These are phyloP conservation scores for Orthosia gracilis DNA, from an alignment of 2,888 invertebrate genomes.

Conservation along the genomic window DNA sequence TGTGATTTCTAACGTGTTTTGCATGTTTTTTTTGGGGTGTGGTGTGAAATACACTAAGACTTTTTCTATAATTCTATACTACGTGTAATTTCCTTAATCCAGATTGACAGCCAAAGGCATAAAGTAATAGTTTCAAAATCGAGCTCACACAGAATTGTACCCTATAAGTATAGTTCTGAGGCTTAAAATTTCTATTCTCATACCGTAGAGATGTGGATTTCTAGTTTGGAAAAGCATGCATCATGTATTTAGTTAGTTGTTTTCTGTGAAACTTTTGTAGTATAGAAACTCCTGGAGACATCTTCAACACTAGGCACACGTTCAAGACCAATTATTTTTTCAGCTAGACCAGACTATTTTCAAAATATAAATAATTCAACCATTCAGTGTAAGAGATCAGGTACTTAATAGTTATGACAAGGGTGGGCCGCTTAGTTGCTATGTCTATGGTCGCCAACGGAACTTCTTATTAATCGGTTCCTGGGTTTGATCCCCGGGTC, in stretches of 20 bases:
- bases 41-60: no score
- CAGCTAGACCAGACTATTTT: background rate
- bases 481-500: background rate
- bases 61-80: background rate
- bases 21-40: conserved; percentile 6
- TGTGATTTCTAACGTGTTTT: background rate
- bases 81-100: no score
- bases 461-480: background rate
- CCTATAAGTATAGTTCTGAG: background rate
- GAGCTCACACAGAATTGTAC: background rate
- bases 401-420: no score
- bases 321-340: background rate
- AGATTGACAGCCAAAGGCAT: no score
- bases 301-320: background rate
- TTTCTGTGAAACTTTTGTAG: conserved; percentile 4
- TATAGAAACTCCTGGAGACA: conserved; percentile 6
- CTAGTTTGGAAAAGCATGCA: conserved; percentile 55
- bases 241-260: conserved; percentile 37
- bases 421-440: no score
- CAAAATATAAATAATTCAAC: background rate
- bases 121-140: background rate
- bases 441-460: background rate
- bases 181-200: conserved; percentile 68
- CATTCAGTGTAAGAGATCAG: background rate
- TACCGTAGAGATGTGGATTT: conserved; percentile 52